phyloP scores from a whole-genome alignment of 92 coral and sea anemone genomes.

The Pocillopora grandis region DNA sequence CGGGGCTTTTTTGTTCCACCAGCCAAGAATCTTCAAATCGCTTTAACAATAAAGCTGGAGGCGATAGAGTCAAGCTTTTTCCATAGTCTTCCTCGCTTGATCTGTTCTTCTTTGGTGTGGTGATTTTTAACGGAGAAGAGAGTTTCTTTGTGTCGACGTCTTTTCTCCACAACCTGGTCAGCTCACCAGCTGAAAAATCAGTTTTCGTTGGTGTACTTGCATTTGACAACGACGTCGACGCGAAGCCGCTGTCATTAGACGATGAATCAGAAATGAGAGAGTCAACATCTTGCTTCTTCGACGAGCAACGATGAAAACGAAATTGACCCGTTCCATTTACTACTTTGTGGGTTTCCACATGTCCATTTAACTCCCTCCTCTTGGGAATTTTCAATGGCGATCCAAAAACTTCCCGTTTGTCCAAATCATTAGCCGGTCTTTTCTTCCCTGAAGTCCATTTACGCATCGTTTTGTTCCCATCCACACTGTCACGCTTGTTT shows the following conservation, averaged over 20 bases:
- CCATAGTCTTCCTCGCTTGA: constrained; percentile 7
- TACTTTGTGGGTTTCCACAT: not conserved
- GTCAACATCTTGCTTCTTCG: constrained; percentile 31
- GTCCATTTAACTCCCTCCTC: constrained; percentile 30
- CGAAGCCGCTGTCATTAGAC: constrained; percentile 85
- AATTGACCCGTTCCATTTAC: constrained; percentile 11
- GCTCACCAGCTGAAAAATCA: constrained; percentile 41
- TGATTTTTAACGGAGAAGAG: constrained; percentile 48
- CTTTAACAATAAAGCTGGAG: constrained; percentile 79
- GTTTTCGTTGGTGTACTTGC: constrained; percentile 45
- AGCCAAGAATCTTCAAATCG: constrained; percentile 85
- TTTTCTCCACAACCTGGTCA: constrained; percentile 37
- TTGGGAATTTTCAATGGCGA: constrained; percentile 51
- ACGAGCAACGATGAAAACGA: not conserved
- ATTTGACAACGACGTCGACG: constrained; percentile 61
- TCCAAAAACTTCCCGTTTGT: constrained; percentile 16
- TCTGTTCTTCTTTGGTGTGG: constrained; percentile 55
- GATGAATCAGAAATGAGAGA: constrained; percentile 77
- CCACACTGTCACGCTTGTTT: constrained; percentile 28
- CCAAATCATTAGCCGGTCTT: constrained; percentile 24
- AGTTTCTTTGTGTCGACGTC: constrained; percentile 24
- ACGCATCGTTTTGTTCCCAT: constrained; percentile 34
- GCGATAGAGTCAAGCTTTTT: constrained; percentile 55
- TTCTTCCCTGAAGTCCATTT: constrained; percentile 37
- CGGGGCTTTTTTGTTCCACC: constrained; percentile 68